Conservation (phyloP, 2,888 invertebrate genomes). For the Metacarcinus magister region DNA sequence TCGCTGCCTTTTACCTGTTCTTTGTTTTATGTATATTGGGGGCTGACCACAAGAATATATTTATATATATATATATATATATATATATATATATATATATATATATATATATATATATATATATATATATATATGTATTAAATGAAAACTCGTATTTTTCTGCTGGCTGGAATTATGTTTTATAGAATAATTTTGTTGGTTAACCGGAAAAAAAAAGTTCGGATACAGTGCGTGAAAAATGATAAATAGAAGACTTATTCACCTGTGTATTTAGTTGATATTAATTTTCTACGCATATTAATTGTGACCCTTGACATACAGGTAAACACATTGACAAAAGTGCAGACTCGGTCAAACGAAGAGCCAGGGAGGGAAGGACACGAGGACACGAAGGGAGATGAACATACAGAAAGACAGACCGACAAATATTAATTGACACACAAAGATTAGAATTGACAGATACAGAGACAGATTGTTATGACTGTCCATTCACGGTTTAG, state of each 20-base stretch:
- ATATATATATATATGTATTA: background rate
- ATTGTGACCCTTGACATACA: background rate
- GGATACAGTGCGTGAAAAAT: slow-evolving; percentile 2
- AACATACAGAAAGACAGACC: background rate
- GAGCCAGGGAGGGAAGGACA: background rate
- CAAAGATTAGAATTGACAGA: background rate
- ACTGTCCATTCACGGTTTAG: background rate
- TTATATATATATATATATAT: no score
- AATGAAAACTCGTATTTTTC: background rate
- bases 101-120: no score
- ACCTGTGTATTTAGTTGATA: slow-evolving; percentile 16
- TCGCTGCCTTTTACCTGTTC: background rate
- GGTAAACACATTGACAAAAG: background rate
- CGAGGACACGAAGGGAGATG: background rate
- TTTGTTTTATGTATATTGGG: no score
- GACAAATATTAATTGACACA: background rate
- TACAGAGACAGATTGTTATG: background rate
- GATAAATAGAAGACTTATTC: background rate
- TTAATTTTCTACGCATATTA: background rate
- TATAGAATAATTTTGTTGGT: slow-evolving; percentile 13
- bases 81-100: no score
- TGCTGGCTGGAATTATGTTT: background rate
- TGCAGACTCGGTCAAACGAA: no score
- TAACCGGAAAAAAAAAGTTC: slow-evolving; percentile 16
- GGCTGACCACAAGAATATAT: no score